These are phyloP conservation scores for Bellardia pandia DNA, from an alignment of 2,888 invertebrate genomes.

Conservation along the genomic window DNA sequence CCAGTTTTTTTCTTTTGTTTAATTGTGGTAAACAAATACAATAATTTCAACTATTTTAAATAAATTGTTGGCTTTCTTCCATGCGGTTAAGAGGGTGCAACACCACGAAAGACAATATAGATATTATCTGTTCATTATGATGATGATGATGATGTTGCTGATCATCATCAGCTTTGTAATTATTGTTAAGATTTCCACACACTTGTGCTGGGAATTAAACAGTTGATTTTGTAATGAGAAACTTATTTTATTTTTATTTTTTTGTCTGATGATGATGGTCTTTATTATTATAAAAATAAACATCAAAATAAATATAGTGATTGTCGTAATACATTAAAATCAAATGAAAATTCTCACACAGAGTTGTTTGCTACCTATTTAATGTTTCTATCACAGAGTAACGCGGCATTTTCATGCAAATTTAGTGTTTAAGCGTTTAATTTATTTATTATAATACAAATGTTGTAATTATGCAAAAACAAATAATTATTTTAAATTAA, in stretches of 20 bases:
- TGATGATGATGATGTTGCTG: neutral
- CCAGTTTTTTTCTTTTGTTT: slow-evolving; percentile 45
- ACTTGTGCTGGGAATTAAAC: slow-evolving; percentile 55
- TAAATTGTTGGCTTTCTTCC: slow-evolving; percentile 61
- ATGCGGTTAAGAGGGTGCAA: neutral
- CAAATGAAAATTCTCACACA: slow-evolving; percentile 28
- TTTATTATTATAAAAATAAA: slow-evolving; percentile 20
- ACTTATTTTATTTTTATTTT: slow-evolving; percentile 24
- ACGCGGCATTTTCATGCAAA: neutral
- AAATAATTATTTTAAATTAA: too few species aligned
- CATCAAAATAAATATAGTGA: slow-evolving; percentile 31
- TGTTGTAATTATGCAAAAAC: too few species aligned
- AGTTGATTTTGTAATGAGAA: slow-evolving; percentile 61
- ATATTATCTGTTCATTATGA: slow-evolving; percentile 49
- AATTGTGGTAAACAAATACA: neutral
- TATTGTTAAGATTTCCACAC: slow-evolving; percentile 54
- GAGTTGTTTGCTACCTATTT: neutral
- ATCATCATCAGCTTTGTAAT: slow-evolving; percentile 19
- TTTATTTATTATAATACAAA: too few species aligned
- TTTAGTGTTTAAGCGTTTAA: neutral
- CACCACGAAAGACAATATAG: slow-evolving; percentile 35
- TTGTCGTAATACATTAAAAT: slow-evolving; percentile 60
- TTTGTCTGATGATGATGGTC: neutral
- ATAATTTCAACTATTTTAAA: slow-evolving; percentile 47
- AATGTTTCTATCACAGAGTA: neutral